Conservation (phyloP, 2,888 invertebrate genomes). For the Drosophila barbarae region DNA sequence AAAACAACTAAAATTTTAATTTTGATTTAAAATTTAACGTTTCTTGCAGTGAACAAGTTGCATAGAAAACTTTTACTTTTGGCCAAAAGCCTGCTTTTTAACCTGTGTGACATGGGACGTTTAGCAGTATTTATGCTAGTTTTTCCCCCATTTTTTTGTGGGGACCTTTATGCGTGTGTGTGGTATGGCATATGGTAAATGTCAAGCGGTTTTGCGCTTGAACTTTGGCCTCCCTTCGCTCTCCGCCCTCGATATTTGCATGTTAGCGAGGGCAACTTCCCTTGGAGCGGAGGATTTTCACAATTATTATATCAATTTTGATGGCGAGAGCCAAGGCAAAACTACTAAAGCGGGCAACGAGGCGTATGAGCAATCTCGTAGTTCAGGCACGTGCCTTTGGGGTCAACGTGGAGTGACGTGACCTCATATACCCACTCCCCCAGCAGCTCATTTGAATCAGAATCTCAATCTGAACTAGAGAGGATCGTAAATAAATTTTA, state of each 20-base stretch:
- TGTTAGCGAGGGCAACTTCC: conserved; percentile 23
- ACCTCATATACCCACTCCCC: conserved; percentile 2
- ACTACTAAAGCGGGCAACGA: conserved; percentile 13
- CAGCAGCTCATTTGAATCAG: background rate
- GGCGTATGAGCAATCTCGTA: conserved; percentile 34
- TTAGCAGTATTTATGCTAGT: conserved; percentile 3
- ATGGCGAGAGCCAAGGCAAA: conserved; percentile 34
- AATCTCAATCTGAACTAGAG: background rate
- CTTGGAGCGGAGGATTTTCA: conserved; percentile 22
- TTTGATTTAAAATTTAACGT: background rate
- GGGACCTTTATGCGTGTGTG: conserved; percentile 3
- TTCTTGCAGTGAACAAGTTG: background rate
- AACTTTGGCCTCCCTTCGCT: conserved; percentile 33
- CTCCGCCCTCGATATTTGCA: conserved; percentile 21
- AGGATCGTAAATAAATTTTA: background rate
- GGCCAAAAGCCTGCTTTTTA: conserved; percentile 6
- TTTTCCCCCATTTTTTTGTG: background rate
- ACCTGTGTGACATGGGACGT: conserved; percentile 18
- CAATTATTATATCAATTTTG: conserved; percentile 50
- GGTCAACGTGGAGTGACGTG: conserved; percentile 27
- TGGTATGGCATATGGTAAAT: conserved; percentile 51
- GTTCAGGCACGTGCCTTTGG: conserved; percentile 29
- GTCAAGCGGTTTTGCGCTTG: conserved; percentile 51
- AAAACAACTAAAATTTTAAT: background rate
- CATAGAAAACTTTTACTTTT: conserved; percentile 17